A percentile compares a stretch with the other conserved stretches of the same genome.
phyloP scores from a whole-genome alignment of 2,113 vertebrate genomes.

The Xenotilapia leptura region DNA sequence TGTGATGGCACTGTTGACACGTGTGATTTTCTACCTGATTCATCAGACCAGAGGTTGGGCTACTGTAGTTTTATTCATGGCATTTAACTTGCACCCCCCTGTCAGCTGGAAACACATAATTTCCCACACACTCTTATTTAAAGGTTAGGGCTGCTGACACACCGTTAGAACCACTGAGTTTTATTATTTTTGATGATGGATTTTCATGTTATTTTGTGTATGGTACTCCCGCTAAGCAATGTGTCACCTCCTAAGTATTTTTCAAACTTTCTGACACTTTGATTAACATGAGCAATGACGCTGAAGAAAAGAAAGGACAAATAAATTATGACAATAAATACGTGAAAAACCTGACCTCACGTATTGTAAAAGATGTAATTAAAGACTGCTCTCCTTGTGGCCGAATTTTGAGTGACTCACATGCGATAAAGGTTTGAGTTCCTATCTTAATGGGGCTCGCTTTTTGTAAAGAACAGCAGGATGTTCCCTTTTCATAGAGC shows the following conservation, averaged over 20 bases:
- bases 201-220: conserved; percentile 3
- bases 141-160: conserved; percentile 55
- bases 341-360: not conserved
- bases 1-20: conserved; percentile 29
- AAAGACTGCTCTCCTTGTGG: not conserved
- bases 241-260: conserved; percentile 29
- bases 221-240: not conserved
- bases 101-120: conserved; percentile 50
- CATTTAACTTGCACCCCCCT: conserved; percentile 45
- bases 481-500: not conserved
- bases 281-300: conserved; percentile 2
- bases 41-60: conserved; percentile 41
- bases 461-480: not conserved
- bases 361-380: conserved; percentile 8
- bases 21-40: conserved; percentile 37
- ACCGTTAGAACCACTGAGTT: conserved; percentile 37
- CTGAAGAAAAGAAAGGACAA: conserved; percentile 42
- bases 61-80: conserved; percentile 19
- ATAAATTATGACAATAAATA: conserved; percentile 39
- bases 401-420: not conserved
- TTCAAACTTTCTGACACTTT: conserved; percentile 43
- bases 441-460: not conserved
- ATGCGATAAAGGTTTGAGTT: not conserved
- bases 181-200: conserved; percentile 2
- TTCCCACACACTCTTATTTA: conserved; percentile 44